A percentile compares a stretch with the other conserved stretches of the same genome.
Evolutionary conservation across 2,113 vertebrate species (phyloP).

Genomic region (Trogon surrucura): DNA sequence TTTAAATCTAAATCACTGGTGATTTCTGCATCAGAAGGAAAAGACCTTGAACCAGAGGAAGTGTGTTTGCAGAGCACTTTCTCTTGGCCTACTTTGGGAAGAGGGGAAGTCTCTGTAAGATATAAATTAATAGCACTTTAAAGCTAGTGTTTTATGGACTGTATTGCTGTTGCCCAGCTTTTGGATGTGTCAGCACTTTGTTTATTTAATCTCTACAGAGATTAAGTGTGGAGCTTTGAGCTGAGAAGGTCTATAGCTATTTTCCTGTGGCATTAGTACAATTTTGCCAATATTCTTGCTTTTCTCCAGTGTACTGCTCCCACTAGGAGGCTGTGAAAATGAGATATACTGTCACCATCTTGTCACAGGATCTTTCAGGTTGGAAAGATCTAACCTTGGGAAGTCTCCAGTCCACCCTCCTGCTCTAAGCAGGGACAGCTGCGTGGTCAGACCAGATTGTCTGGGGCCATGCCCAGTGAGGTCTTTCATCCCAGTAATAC

Average conservation of each 20-base stretch:
- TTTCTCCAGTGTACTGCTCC: not conserved
- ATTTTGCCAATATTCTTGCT: not conserved
- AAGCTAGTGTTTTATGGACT: not conserved
- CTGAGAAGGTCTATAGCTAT: not conserved
- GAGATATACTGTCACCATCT: not conserved
- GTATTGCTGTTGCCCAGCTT: not conserved
- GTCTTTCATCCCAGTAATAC: not conserved
- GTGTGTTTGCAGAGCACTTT: not conserved
- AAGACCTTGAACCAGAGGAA: not conserved
- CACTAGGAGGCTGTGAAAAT: not conserved
- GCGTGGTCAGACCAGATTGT: not conserved
- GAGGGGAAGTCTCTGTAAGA: not conserved
- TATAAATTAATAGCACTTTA: not conserved
- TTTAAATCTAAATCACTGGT: fast-evolving
- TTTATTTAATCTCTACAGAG: not conserved
- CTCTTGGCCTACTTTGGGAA: not conserved
- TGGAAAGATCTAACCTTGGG: not conserved
- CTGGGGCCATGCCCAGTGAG: not conserved
- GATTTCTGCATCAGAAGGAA: not conserved
- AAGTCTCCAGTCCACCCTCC: not conserved
- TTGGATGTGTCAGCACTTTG: not conserved
- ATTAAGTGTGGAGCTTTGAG: not conserved
- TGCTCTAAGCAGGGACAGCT: not conserved
- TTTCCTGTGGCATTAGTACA: not conserved
- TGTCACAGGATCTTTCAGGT: not conserved